Conservation (phyloP, 2,888 invertebrate species). For the Trachelus stipa region DNA sequence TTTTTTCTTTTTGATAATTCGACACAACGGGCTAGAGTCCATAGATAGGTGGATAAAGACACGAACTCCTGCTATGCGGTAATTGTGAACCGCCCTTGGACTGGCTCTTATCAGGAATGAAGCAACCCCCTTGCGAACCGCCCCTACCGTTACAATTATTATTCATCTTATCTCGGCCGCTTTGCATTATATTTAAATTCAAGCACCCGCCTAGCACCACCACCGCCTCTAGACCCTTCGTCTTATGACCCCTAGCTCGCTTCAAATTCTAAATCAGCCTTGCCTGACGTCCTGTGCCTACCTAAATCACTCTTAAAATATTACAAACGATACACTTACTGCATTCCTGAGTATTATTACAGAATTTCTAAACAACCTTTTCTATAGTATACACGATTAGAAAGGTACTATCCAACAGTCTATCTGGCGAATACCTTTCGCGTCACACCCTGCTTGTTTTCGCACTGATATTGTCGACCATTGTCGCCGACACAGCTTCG, state of each 20-base stretch:
- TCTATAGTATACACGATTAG: background rate
- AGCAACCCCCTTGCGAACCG: slow-evolving; percentile 30
- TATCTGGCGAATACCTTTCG: background rate
- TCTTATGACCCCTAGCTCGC: slow-evolving; percentile 1
- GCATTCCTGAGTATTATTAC: background rate
- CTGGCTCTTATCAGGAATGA: slow-evolving; percentile 46
- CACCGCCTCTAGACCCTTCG: background rate
- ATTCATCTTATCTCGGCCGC: slow-evolving; percentile 60
- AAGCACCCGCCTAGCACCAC: slow-evolving; percentile 33
- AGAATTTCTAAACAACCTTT: background rate
- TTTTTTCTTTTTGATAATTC: background rate
- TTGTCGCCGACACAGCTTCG: background rate
- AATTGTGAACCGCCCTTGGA: slow-evolving; percentile 21
- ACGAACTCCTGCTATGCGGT: background rate
- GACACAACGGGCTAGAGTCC: background rate
- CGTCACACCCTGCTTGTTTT: background rate
- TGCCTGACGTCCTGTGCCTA: slow-evolving; percentile 9
- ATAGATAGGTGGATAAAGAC: background rate
- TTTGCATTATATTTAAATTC: slow-evolving; percentile 63
- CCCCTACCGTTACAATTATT: slow-evolving; percentile 51
- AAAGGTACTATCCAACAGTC: background rate
- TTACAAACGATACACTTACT: background rate
- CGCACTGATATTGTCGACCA: background rate
- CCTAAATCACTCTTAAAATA: background rate
- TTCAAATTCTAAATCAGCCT: background rate